Percentiles rank a stretch among this genome's conserved stretches.
Evolutionary conservation across 2,113 vertebrate genomes (phyloP).

Genomic region (Boulengeromyrus knoepffleri): DNA sequence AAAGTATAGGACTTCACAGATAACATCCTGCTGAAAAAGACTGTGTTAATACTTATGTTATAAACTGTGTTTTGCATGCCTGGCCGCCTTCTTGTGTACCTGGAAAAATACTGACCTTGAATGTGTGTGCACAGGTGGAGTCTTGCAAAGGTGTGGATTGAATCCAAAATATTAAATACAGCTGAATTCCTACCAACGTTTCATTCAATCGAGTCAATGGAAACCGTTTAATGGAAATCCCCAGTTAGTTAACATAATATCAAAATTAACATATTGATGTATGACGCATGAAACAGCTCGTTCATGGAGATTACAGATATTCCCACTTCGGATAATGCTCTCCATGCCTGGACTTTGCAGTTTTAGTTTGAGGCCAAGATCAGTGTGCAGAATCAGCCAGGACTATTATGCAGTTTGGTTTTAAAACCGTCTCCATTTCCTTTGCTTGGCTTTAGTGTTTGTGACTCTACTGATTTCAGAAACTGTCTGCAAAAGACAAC

Average conservation of each 20-base stretch:
- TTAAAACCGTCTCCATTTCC: neutral
- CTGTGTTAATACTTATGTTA: neutral
- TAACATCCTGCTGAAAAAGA: neutral
- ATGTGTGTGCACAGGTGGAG: neutral
- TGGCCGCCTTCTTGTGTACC: neutral
- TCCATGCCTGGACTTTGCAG: neutral
- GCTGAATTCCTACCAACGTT: neutral
- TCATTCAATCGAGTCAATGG: neutral
- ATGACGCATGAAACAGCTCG: neutral
- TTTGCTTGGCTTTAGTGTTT: neutral
- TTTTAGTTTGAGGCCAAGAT: neutral
- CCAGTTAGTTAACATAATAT: neutral
- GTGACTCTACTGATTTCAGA: neutral
- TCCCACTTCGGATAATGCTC: neutral
- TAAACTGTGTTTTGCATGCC: neutral
- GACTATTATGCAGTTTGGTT: neutral
- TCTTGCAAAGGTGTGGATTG: neutral
- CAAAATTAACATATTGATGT: neutral
- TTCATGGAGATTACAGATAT: neutral
- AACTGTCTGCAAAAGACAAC: neutral
- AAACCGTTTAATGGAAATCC: neutral
- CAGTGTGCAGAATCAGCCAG: neutral
- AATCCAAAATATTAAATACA: neutral
- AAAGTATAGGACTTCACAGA: neutral
- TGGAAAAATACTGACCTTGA: slow-evolving; percentile 3